A percentile compares a stretch with the other conserved stretches of the same genome.
Evolutionary conservation across 2,113 vertebrate species (phyloP).

Genomic region (Heterocephalus glaber): DNA sequence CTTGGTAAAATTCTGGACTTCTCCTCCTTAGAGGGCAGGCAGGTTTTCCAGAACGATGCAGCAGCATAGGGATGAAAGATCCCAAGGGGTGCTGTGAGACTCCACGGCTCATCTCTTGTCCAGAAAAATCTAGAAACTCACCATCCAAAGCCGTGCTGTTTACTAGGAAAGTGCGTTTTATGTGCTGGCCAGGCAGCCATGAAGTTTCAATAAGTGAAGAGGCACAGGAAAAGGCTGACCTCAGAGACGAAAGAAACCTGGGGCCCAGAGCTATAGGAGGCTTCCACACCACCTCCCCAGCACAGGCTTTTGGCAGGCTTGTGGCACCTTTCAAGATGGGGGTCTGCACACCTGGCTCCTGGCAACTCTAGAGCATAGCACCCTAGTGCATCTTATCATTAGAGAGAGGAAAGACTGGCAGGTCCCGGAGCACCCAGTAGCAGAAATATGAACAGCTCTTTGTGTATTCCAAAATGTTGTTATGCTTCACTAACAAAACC

Average conservation of each 20-base stretch:
- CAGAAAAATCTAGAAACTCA: not conserved
- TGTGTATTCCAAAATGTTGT: not conserved
- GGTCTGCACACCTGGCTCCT: not conserved
- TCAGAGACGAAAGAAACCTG: constrained; percentile 54
- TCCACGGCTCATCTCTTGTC: not conserved
- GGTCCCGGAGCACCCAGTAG: not conserved
- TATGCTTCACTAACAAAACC: not conserved
- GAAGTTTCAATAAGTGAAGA: not conserved
- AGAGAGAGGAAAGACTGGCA: not conserved
- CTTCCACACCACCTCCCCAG: not conserved
- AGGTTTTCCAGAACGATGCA: not conserved
- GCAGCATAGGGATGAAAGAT: not conserved
- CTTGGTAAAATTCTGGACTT: not conserved
- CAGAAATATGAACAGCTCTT: not conserved
- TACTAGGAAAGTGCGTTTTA: not conserved
- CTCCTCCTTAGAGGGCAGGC: not conserved
- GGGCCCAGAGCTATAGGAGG: not conserved
- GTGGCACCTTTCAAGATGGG: not conserved
- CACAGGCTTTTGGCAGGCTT: not conserved
- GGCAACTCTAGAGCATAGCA: not conserved
- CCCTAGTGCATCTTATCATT: not conserved
- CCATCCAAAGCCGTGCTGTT: not conserved
- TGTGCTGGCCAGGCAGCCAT: not conserved
- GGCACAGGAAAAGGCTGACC: constrained; percentile 64
- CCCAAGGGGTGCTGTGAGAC: not conserved